Conservation (phyloP, 1,140 invertebrate genomes). For the Drosophila subobscura region DNA sequence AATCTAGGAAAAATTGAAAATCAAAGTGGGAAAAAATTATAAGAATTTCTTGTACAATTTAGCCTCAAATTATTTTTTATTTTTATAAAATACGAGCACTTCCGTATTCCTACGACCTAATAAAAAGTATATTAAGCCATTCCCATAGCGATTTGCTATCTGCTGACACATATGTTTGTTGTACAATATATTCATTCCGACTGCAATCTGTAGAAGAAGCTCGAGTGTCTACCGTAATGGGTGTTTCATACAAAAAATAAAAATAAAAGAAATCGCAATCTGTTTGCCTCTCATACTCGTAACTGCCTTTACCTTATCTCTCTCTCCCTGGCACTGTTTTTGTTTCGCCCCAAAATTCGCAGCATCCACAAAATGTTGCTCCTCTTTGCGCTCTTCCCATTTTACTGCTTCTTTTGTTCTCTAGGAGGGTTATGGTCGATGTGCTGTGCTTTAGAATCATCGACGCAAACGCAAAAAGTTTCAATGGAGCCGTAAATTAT, state of each 20-base stretch:
- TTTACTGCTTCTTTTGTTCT: slow-evolving; percentile 5
- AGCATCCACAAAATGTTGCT: slow-evolving; percentile 24
- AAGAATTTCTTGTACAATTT: too few species aligned
- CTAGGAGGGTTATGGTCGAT: slow-evolving; percentile 49
- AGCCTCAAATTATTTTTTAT: too few species aligned
- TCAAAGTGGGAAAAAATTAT: too few species aligned
- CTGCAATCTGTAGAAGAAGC: slow-evolving; percentile 36
- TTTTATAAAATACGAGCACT: too few species aligned
- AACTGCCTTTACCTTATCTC: background rate
- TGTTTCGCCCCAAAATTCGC: slow-evolving; percentile 30
- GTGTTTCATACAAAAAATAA: too few species aligned
- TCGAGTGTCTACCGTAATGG: slow-evolving; percentile 20
- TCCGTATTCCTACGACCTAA: too few species aligned
- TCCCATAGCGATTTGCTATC: too few species aligned
- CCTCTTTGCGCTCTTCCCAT: slow-evolving; percentile 5
- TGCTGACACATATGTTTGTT: background rate
- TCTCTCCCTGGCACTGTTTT: slow-evolving; percentile 19
- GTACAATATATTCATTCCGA: slow-evolving; percentile 3
- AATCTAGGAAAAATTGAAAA: too few species aligned
- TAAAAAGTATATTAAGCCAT: background rate
- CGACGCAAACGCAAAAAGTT: slow-evolving; percentile 80
- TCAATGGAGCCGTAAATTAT: slow-evolving; percentile 84
- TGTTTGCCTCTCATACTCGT: slow-evolving; percentile 4
- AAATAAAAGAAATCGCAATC: slow-evolving; percentile 34
- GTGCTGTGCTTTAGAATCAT: slow-evolving; percentile 77